Percentiles rank a stretch among this genome's conserved stretches.
Evolutionary conservation across 2,888 invertebrate species (phyloP).

Genomic region (Eilema caniola): DNA sequence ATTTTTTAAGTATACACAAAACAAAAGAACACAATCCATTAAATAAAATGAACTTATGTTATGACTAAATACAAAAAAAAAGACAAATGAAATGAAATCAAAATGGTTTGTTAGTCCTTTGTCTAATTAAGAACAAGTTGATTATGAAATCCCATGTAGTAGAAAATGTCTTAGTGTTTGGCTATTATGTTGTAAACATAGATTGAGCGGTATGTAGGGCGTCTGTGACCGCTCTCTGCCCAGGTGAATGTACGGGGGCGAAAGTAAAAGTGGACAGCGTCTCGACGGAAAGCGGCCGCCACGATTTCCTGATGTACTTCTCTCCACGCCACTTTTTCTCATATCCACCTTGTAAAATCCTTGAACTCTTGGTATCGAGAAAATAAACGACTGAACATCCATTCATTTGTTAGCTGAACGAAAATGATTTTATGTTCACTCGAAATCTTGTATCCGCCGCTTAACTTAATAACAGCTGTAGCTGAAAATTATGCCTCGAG

Average conservation of each 20-base stretch:
- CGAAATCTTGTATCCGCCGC: background rate
- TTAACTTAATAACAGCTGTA: constrained; percentile 17
- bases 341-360: constrained; percentile 26
- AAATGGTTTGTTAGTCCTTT: background rate
- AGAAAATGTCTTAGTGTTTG: constrained; percentile 28
- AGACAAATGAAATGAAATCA: too few relatives aligned
- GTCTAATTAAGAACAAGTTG: too few relatives aligned
- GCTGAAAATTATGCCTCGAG: constrained; percentile 22
- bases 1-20: too few relatives aligned
- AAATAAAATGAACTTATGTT: too few relatives aligned
- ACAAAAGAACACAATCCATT: too few relatives aligned
- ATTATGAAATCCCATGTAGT: background rate
- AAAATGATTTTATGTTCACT: background rate
- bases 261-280: constrained; percentile 80
- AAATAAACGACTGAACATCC: constrained; percentile 2
- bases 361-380: constrained; percentile 25
- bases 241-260: constrained; percentile 79
- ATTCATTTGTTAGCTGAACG: background rate
- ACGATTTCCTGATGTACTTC: constrained; percentile 64
- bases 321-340: constrained; percentile 38
- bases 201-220: constrained; percentile 62
- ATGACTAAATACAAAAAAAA: too few relatives aligned
- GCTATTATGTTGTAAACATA: constrained; percentile 53
- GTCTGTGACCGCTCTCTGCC: constrained; percentile 60
- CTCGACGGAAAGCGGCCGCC: constrained; percentile 65